Base-by-base conservation (phyloP, 2,797 vertebrate genomes). In the Molothrus ater region DNA sequence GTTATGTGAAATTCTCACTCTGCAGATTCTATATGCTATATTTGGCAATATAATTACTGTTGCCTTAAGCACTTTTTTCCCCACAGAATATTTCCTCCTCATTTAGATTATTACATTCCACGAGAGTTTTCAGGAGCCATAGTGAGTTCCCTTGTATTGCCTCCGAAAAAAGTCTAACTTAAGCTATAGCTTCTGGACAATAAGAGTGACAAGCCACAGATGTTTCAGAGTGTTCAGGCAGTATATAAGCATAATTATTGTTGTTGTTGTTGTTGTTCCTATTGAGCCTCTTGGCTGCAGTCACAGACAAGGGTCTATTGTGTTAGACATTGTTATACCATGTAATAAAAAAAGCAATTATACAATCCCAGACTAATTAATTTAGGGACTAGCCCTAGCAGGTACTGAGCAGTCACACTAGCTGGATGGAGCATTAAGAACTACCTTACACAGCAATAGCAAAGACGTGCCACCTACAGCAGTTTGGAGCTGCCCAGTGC, bases 21-120 rank as follows among this genome's bases (percentile, higher is more conserved):
- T 80, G 86, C 71, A 94, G 74, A 92, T 95, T 91, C 76, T 87
- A 53, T 86, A 64, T 86, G 48, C 94, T 96, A 95, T 97, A 96
- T 96, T 96, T 96, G 94, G 96, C 86, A 96, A 71, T 92, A 94
- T 94, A 95, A 96, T 96, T 96, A 96, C 92, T 92, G 70, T 95
- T 96, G 95, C 92, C 95, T 96, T 93, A 93, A 95, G 95, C 90
- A 92, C 68, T 92, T 88, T 84, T 93, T 76, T 22, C 90, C 91
- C 85, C 38, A 71, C 83, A 76, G 95, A 96, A 90, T 95, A 94
- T 88, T 93, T 93, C 56, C 48, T 95, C 34, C 56, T 94, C 85
- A 90, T 96, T 95, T 93, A 82, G 91, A 73, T 84, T 95, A 90
- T 90, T 88, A 50, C 90, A 94, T 94, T 95, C 95, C 95, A 90